Conservation (phyloP, 92 coral and sea anemone genomes). For the Parazoanthus darwini region DNA sequence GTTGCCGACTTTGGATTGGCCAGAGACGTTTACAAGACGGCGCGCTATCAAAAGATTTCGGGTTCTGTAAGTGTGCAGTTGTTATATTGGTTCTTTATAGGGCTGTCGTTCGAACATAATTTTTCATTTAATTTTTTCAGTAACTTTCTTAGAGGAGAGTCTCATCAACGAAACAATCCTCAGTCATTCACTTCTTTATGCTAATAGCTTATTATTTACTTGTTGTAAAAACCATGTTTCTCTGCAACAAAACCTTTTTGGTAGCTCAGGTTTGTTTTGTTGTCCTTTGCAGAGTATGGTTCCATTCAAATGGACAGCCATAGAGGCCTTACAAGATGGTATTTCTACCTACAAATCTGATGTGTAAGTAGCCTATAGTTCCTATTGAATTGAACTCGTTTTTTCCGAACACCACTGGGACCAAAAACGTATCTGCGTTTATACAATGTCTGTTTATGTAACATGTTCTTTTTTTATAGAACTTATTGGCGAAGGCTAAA, state of each 20-base stretch:
- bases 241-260: neutral
- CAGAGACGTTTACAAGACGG: slow-evolving; percentile 17
- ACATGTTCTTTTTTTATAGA: too few species aligned
- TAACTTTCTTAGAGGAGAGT: too few species aligned
- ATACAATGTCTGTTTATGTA: neutral
- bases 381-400: neutral
- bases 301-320: neutral
- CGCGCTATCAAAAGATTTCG: neutral
- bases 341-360: neutral
- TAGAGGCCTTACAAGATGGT: neutral
- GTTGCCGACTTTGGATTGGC: slow-evolving; percentile 37
- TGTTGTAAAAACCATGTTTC: neutral
- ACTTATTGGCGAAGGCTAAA: neutral
- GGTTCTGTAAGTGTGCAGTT: neutral
- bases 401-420: too few species aligned
- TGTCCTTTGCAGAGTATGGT: neutral
- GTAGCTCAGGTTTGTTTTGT: neutral
- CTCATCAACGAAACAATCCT: too few species aligned
- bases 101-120: too few species aligned
- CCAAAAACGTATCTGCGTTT: neutral
- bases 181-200: too few species aligned
- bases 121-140: too few species aligned
- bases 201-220: too few species aligned
- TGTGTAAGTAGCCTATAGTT: neutral
- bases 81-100: too few species aligned